Evolutionary conservation across 2,797 vertebrate species (phyloP).

Genomic region (Darevskia mixta): DNA sequence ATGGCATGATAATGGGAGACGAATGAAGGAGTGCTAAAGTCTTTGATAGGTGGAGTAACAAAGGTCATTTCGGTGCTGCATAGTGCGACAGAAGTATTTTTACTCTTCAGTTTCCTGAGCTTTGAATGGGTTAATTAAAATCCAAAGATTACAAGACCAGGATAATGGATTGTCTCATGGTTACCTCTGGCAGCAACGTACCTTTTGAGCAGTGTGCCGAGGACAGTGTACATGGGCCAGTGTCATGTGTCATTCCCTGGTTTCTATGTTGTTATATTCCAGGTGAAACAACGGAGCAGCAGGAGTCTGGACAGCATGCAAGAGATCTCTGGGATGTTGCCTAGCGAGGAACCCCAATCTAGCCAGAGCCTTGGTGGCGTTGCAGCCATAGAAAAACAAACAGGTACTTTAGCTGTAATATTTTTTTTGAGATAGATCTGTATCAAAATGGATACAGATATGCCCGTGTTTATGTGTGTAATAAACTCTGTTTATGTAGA

Average conservation of each 20-base stretch:
- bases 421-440: not conserved
- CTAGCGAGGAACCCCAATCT: slow-evolving; percentile 76
- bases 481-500: not conserved
- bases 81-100: not conserved
- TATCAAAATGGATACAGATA: not conserved
- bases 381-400: slow-evolving; percentile 75
- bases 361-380: slow-evolving; percentile 78
- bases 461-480: not conserved
- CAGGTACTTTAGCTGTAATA: slow-evolving; percentile 76
- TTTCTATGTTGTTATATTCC: slow-evolving; percentile 35
- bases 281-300: slow-evolving; percentile 86
- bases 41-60: not conserved
- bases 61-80: too few species aligned
- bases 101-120: not conserved
- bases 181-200: not conserved
- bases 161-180: not conserved
- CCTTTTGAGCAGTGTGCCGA: too few species aligned
- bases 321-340: slow-evolving; percentile 74
- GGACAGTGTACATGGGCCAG: not conserved
- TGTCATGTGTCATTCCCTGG: not conserved
- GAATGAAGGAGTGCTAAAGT: not conserved
- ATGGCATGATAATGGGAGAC: too few species aligned
- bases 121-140: not conserved
- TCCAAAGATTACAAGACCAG: not conserved
- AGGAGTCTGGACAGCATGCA: slow-evolving; percentile 79